Base-by-base conservation (phyloP, 92 coral and sea anemone genomes). In the Palythoa grandiflora region DNA sequence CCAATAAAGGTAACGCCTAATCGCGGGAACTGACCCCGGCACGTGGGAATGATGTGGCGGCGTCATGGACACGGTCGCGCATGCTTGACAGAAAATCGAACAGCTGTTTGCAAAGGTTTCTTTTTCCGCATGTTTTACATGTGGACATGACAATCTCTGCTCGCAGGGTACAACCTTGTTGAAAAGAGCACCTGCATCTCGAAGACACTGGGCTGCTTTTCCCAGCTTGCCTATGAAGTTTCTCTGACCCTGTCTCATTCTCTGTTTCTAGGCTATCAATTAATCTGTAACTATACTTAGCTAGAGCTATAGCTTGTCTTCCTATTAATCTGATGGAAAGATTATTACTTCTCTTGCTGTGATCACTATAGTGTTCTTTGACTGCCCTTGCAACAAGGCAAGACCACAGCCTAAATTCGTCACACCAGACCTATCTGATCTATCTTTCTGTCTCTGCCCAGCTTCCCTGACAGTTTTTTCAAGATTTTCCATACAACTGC, bases 171-270 rank as follows among this genome's bases (percentile, higher is more conserved):
- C n/a, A n/a, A n/a, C n/a, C n/a, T n/a, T n/a, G n/a, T n/a, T 90
- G 35, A 92, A 89, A 4, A 89, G 85, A 36, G 94, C 68, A 55
- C 94, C 90, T 21, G 93, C 91, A 92, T 92, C 77, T 74, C 93
- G 61, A 1, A 93, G 57, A 77, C 86, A 75, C 71, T 90, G 88
- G 3, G 87, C 75, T 53, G 87, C 91, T 65, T 87, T 92, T 44
- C 91, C 89, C 1, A 92, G 91, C 93, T 38, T 73, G 85, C 50
- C 93, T 87, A 59, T 90, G 84, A 8, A 92, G 44, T 21, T 68
- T 90, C 11, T 89, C 88, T 20, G 89, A 68, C 16, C 52, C 78
- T 6, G 93, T 63, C 73, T 92, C 95, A 39, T 83, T 65, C 11
- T 71, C 28, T 21, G 66, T 65, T 47, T 88, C 75, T 16, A 93